Conservation (phyloP, 2,888 invertebrate genomes). For the Lapara coniferarum region DNA sequence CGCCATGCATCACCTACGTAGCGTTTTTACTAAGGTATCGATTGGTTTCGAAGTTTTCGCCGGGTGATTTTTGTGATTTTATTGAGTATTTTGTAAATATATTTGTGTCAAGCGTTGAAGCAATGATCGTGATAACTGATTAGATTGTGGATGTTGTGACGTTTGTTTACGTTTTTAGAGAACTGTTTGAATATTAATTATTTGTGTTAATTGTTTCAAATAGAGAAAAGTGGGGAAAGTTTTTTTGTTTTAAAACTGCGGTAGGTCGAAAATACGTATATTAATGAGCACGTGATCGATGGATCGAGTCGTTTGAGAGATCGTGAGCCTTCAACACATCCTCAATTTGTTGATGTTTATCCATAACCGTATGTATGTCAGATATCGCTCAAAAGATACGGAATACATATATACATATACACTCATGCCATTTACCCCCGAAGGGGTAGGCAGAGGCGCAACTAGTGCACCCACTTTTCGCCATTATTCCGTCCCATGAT, state of each 20-base stretch:
- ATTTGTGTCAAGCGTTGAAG: background rate
- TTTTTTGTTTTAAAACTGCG: background rate
- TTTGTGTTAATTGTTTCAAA: background rate
- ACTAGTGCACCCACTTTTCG: too few species aligned
- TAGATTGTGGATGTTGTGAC: background rate
- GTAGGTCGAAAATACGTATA: background rate
- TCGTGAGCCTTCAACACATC: background rate
- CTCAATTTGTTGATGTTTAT: too few species aligned
- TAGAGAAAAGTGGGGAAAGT: background rate
- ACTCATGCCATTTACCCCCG: too few species aligned
- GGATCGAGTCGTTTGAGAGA: background rate
- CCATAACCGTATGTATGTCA: too few species aligned
- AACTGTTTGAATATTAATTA: background rate
- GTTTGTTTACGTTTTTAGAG: background rate
- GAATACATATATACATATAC: too few species aligned
- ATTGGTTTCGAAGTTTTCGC: slow-evolving; percentile 31
- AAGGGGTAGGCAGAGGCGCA: too few species aligned
- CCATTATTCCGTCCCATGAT: too few species aligned
- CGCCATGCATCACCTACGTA: slow-evolving; percentile 78
- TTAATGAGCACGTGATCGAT: background rate
- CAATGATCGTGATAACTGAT: background rate
- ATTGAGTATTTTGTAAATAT: background rate
- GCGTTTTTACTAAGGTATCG: slow-evolving; percentile 72
- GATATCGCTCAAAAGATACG: too few species aligned
- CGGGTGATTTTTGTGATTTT: slow-evolving; percentile 3